Evolutionary conservation across 1,140 invertebrate species (phyloP), one percentile per base, ranked within the genome.

Genomic region (Aradophagus sp.): DNA sequence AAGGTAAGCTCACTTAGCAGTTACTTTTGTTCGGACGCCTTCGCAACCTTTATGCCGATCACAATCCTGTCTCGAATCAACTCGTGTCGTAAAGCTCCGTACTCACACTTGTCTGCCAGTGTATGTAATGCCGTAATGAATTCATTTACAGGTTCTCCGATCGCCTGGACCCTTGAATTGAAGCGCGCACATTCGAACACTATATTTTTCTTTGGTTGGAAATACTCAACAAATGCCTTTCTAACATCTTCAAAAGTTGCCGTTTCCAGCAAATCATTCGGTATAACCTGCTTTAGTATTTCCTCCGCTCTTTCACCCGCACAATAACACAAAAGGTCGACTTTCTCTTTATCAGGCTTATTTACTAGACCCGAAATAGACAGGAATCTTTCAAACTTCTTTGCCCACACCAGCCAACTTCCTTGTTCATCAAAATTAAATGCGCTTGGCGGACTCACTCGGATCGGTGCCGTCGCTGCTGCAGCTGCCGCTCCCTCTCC

Each of bases 1-100:
- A 79, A 15, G 3, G 73, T 74, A 4, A 78, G 53, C 5, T 72
- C 53, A 8, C 31, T 12, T 19, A 53, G 23, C 5, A 78, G 41
- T 45, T 78, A 76, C 29, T 80, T 35, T 17, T 44, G 62, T 56
- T 80, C 74, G 0, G 58, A 70, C 1, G 73, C 44, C 29, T 71
- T 63, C 0, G 20, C n/a, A 36, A 81, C 74, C 19, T 26, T 10
- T 0, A 81, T 39, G 0, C 81, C 82, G 0, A 83, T 76, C 1
- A 84, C 77, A 13, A 86, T 78, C 27, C 75, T 36, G 23, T 82
- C 81, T 15, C 79, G 38, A 19, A 84, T 82, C 10, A 85, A 41
- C 32, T 79, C 65, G 10, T 84, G 77, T 12, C 73, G 58, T 6
- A 85, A 32, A 5, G 19, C 31, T 10, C 74, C 75, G 65, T 76